These are phyloP conservation scores for Peromyscus californicus DNA, from an alignment of 2,113 vertebrate species.

Conservation along the genomic window DNA sequence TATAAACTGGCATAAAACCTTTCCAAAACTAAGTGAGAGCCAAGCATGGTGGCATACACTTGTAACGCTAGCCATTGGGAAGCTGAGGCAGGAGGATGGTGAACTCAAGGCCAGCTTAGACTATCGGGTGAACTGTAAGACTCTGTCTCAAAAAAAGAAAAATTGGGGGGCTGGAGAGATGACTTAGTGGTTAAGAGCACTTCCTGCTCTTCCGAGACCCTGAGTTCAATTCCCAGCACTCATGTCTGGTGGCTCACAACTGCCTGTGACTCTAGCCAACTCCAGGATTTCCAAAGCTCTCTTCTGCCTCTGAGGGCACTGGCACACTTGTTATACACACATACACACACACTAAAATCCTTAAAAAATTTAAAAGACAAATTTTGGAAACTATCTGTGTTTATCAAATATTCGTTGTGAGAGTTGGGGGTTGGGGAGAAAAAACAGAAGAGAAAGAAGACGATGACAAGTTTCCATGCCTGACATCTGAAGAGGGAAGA, in stretches of 20 bases:
- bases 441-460: not conserved
- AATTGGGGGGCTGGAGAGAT: not conserved
- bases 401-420: not conserved
- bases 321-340: not conserved
- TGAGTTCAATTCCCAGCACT: not conserved
- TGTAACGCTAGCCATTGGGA: not conserved
- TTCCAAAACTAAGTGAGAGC: not conserved
- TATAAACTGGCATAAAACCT: conserved; percentile 33
- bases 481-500: not conserved
- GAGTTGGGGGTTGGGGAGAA: not conserved
- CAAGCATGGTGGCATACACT: not conserved
- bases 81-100: not conserved
- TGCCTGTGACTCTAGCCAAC: not conserved
- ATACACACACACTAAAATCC: not conserved
- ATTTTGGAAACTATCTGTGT: not conserved
- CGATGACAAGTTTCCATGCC: too few relatives aligned
- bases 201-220: not conserved
- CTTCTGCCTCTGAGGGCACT: not conserved
- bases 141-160: not conserved
- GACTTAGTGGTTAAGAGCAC: not conserved
- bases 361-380: not conserved
- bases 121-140: not conserved
- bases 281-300: not conserved
- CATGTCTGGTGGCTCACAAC: not conserved
- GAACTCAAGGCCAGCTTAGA: not conserved